These are phyloP conservation scores for Clarias gariepinus DNA, from an alignment of 2,113 vertebrate genomes.

Conservation along the genomic window DNA sequence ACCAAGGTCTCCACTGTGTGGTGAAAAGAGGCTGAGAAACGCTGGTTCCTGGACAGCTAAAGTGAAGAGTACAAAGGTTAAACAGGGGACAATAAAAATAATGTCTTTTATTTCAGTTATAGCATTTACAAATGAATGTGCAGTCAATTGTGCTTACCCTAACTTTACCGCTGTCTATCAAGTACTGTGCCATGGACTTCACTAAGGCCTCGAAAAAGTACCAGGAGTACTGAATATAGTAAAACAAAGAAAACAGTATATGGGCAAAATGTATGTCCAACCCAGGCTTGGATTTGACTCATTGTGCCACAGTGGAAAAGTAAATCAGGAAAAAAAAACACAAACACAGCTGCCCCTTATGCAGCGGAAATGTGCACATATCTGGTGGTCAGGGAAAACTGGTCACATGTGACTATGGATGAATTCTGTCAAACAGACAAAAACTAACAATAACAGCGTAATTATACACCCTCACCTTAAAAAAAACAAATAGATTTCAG, in stretches of 20 bases:
- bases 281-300: not conserved
- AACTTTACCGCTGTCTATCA: slow-evolving; percentile 91
- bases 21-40: slow-evolving; percentile 91
- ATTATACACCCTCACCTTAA: not conserved
- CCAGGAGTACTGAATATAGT: slow-evolving; percentile 89
- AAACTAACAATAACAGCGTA: not conserved
- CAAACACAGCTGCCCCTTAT: not conserved
- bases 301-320: not conserved
- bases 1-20: slow-evolving; percentile 95
- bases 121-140: not conserved
- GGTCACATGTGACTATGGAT: not conserved
- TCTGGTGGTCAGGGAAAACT: slow-evolving; percentile 13
- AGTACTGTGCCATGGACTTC: slow-evolving; percentile 97
- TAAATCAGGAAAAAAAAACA: not conserved
- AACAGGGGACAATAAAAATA: not conserved
- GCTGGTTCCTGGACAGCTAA: slow-evolving; percentile 92
- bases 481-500: not conserved
- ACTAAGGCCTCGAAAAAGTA: slow-evolving; percentile 98
- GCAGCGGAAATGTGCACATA: not conserved
- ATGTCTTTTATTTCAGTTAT: not conserved
- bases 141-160: slow-evolving; percentile 74
- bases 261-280: not conserved
- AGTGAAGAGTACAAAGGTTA: slow-evolving; percentile 23
- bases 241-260: slow-evolving; percentile 29
- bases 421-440: not conserved